Evolutionary conservation across 2,113 vertebrate species (phyloP).

Genomic region (Ovis aries): ARS-UI_Ramb_v3.0 NC_056055.1:91021501-91022000

Average conservation of each 20-base stretch:
- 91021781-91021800: slow-evolving; percentile 70
- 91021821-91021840: slow-evolving; percentile 71
- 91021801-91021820: slow-evolving; percentile 74
- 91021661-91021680: slow-evolving; percentile 35
- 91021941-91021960: slow-evolving; percentile 69
- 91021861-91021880: slow-evolving; percentile 55
- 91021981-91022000: slow-evolving; percentile 55
- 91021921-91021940: slow-evolving; percentile 78
- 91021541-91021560: background rate
- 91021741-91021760: slow-evolving; percentile 18
- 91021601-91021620: background rate
- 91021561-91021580: background rate
- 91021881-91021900: slow-evolving; percentile 60
- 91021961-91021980: slow-evolving; percentile 74
- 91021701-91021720: slow-evolving; percentile 44
- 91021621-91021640: background rate
- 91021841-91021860: slow-evolving; percentile 72
- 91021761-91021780: slow-evolving; percentile 50
- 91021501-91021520: background rate
- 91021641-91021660: slow-evolving; percentile 31
- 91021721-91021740: slow-evolving; percentile 40
- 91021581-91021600: background rate
- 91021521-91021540: background rate
- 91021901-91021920: slow-evolving; percentile 75
- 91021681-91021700: slow-evolving; percentile 53